Percentiles rank a stretch among this genome's conserved stretches.
phyloP scores from a whole-genome alignment of 1,140 invertebrate species.

The Drosophila guanche region DNA sequence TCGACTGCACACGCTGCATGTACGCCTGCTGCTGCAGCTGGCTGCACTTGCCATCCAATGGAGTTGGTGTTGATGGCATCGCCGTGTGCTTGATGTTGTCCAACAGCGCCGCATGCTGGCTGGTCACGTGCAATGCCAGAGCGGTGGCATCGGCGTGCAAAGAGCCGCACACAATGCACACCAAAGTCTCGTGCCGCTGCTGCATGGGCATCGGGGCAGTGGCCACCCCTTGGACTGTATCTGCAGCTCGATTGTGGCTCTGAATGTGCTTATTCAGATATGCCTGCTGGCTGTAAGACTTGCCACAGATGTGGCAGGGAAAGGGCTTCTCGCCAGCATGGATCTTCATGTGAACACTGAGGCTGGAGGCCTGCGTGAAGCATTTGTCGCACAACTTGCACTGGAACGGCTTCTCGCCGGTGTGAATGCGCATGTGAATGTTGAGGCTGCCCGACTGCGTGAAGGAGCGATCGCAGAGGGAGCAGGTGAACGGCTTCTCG shows the following conservation, averaged over 20 bases:
- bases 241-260: slow-evolving; percentile 53
- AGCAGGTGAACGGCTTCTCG: slow-evolving; percentile 86
- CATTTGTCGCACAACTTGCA: slow-evolving; percentile 87
- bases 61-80: neutral
- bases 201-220: slow-evolving; percentile 6
- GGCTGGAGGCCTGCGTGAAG: slow-evolving; percentile 86
- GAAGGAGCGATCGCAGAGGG: slow-evolving; percentile 88
- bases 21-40: slow-evolving; percentile 63
- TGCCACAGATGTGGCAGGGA: slow-evolving; percentile 78
- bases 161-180: slow-evolving; percentile 77
- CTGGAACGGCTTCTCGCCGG: slow-evolving; percentile 84
- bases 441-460: slow-evolving; percentile 88
- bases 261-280: slow-evolving; percentile 83
- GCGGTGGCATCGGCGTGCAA: slow-evolving; percentile 73
- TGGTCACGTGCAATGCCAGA: slow-evolving; percentile 71
- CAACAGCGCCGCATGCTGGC: slow-evolving; percentile 68
- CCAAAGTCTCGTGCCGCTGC: slow-evolving; percentile 60
- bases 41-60: slow-evolving; percentile 42
- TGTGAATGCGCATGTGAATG: slow-evolving; percentile 91
- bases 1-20: slow-evolving; percentile 63
- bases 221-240: neutral
- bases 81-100: slow-evolving; percentile 63
- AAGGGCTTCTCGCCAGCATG: slow-evolving; percentile 84
- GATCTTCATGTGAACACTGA: slow-evolving; percentile 87
- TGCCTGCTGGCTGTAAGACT: slow-evolving; percentile 83